Percentiles rank a stretch among this genome's conserved stretches.
These are phyloP conservation scores for Prunella fulvescens DNA, from an alignment of 2,113 vertebrate genomes.

Conservation along the genomic window DNA sequence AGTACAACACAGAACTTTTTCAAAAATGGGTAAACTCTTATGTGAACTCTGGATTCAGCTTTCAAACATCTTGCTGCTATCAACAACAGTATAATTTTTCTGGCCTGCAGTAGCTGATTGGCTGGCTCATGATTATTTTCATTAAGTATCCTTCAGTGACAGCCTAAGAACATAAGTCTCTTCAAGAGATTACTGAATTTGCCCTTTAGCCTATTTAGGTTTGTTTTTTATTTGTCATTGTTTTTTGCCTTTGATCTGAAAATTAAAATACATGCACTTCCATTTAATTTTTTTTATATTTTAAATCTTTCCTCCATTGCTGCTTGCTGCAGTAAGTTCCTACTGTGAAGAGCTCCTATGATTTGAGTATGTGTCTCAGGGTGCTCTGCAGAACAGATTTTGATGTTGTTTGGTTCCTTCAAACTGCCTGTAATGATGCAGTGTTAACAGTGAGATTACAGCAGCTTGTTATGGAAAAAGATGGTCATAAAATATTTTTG, in stretches of 20 bases:
- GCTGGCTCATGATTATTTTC: neutral
- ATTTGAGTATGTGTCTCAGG: neutral
- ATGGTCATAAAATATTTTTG: neutral
- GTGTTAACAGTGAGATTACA: neutral
- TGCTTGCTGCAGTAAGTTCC: neutral
- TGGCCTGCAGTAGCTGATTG: neutral
- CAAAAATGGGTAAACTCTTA: neutral
- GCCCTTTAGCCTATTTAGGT: neutral
- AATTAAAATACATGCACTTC: neutral
- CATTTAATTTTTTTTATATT: neutral
- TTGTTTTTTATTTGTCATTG: neutral
- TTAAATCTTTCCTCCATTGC: neutral
- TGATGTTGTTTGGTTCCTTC: neutral
- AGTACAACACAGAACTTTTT: neutral
- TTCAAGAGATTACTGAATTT: neutral
- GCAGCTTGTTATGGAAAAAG: neutral
- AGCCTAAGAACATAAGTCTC: slow-evolving; percentile 30
- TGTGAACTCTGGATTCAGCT: neutral
- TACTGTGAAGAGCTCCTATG: neutral
- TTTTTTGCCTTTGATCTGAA: neutral
- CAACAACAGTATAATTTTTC: neutral
- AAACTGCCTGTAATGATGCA: neutral
- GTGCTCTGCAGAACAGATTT: neutral
- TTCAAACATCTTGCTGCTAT: neutral
- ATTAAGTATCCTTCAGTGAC: neutral